A percentile compares a stretch with the other conserved stretches of the same genome.
These are phyloP conservation scores for Poecilia wingei DNA, from an alignment of 2,797 vertebrate genomes.

Conservation along the genomic window DNA sequence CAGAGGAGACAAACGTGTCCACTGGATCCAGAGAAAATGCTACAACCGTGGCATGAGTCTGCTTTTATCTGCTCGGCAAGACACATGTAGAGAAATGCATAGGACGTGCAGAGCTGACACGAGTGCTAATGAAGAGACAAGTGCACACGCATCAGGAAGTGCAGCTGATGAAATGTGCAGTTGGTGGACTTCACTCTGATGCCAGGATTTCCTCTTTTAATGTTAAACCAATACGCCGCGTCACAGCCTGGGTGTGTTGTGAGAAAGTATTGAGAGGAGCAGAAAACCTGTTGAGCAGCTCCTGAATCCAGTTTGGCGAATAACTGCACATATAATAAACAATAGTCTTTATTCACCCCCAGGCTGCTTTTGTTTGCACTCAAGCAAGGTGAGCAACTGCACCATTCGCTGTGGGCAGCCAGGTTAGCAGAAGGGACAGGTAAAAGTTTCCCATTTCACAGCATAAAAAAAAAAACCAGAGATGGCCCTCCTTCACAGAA, in stretches of 20 bases:
- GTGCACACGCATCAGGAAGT: constrained; percentile 62
- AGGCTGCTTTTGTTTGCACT: not conserved
- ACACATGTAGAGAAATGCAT: not conserved
- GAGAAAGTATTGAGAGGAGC: not conserved
- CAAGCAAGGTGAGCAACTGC: not conserved
- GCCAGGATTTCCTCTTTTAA: constrained; percentile 63
- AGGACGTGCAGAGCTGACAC: not conserved
- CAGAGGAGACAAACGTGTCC: constrained; percentile 8
- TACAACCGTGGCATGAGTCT: not conserved
- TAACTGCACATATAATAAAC: not conserved
- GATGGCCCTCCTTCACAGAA: not conserved
- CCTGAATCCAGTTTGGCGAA: not conserved
- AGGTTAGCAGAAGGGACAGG: not conserved
- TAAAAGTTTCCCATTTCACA: not conserved
- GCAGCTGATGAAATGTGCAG: constrained; percentile 20
- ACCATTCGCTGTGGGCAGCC: not conserved
- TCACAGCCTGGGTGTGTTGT: constrained; percentile 15
- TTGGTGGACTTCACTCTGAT: constrained; percentile 45
- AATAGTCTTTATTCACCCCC: not conserved
- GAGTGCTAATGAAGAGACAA: constrained; percentile 17
- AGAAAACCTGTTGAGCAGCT: constrained; percentile 27
- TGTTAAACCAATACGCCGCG: constrained; percentile 19
- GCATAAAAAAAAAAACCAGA: not conserved
- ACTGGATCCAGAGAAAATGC: constrained; percentile 8
- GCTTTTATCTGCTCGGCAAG: not conserved